phyloP scores from a whole-genome alignment of 2,888 invertebrate species.

The Spisula solida region DNA sequence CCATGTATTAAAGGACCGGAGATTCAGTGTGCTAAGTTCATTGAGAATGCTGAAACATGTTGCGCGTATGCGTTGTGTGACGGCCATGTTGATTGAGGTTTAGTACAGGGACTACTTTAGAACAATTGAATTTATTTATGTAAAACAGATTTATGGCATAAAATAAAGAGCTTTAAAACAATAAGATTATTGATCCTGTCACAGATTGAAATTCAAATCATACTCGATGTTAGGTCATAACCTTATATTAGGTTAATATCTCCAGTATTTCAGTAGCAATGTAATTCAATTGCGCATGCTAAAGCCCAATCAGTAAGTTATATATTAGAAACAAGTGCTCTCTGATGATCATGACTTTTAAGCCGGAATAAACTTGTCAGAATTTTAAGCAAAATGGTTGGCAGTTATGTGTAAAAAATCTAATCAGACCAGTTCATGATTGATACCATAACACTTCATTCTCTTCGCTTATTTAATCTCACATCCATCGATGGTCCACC shows the following conservation, averaged over 20 bases:
- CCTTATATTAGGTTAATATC: conserved; percentile 4
- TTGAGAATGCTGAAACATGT: not conserved
- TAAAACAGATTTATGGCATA: conserved; percentile 17
- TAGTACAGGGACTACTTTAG: not conserved
- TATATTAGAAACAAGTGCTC: conserved; percentile 38
- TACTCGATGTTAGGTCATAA: conserved; percentile 12
- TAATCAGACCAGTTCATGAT: conserved; percentile 64
- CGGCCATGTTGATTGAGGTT: not conserved
- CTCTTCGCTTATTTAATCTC: conserved; percentile 70
- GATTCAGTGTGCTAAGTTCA: too few relatives aligned
- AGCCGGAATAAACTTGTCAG: conserved; percentile 42
- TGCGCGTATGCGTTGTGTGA: not conserved
- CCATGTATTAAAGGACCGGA: too few relatives aligned
- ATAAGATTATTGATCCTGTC: conserved; percentile 1
- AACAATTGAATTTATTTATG: not conserved
- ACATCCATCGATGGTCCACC: conserved; percentile 64
- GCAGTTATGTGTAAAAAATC: conserved; percentile 63
- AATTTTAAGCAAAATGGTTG: conserved; percentile 47
- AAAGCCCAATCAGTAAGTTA: conserved; percentile 18
- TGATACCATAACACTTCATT: conserved; percentile 72
- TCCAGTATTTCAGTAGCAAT: not conserved
- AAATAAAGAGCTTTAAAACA: conserved; percentile 7
- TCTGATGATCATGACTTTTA: conserved; percentile 40
- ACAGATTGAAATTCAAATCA: conserved; percentile 18
- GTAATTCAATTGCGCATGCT: conserved; percentile 2